These are phyloP conservation scores for Pterocles orientalis DNA, from an alignment of 2,113 vertebrate genomes.

Conservation along the genomic window DNA sequence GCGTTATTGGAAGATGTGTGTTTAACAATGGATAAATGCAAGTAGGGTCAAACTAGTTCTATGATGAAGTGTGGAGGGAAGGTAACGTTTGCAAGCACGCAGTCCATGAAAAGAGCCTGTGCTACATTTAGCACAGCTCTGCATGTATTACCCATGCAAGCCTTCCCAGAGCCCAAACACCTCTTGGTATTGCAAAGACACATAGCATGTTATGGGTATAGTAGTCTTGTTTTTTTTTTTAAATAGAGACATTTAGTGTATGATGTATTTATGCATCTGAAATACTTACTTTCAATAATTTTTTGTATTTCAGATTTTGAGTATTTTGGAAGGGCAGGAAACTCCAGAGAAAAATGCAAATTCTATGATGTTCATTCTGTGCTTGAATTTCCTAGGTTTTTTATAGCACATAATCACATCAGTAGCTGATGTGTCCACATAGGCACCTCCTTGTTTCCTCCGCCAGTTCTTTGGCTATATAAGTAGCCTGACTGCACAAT, in stretches of 20 bases:
- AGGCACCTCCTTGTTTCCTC: not conserved
- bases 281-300: not conserved
- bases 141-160: not conserved
- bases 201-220: not conserved
- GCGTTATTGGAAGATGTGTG: not conserved
- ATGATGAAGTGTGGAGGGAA: accelerated
- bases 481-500: not conserved
- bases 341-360: not conserved
- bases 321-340: not conserved
- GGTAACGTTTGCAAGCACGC: accelerated
- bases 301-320: not conserved
- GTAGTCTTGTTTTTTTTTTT: not conserved
- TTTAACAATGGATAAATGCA: not conserved
- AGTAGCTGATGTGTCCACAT: not conserved
- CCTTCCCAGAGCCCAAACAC: not conserved
- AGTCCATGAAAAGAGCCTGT: accelerated
- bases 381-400: not conserved
- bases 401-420: not conserved
- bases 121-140: not conserved
- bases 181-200: not conserved
- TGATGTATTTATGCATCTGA: not conserved
- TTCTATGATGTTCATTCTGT: not conserved
- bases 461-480: not conserved
- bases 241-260: not conserved
- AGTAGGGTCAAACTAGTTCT: not conserved